These are phyloP conservation scores for Triplophysa tibetana DNA, from an alignment of 2,113 vertebrate genomes.

Conservation along the genomic window DNA sequence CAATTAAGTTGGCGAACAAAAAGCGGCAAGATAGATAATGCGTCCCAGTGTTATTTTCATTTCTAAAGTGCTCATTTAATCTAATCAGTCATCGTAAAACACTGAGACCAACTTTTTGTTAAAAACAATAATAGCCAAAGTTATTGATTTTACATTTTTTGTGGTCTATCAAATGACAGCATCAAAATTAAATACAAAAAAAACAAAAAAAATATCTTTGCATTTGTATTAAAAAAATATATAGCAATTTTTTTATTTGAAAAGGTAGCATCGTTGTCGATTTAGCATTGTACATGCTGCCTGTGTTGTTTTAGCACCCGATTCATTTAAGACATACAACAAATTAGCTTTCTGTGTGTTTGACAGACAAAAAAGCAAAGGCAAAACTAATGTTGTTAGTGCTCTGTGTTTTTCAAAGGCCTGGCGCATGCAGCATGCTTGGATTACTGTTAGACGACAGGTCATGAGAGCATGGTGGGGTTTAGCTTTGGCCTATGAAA, in stretches of 20 bases:
- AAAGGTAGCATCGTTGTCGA: no score
- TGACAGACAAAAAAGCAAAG: slow-evolving; percentile 1
- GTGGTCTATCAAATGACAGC: background rate
- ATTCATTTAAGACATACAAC: background rate
- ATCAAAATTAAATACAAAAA: background rate
- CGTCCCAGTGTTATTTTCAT: slow-evolving; percentile 24
- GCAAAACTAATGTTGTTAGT: slow-evolving; percentile 14
- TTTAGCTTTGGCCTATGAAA: slow-evolving; percentile 49
- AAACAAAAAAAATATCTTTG: no score
- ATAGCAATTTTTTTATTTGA: background rate
- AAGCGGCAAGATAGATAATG: slow-evolving; percentile 13
- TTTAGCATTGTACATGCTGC: no score
- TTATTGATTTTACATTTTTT: slow-evolving; percentile 10
- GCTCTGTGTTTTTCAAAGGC: slow-evolving; percentile 53
- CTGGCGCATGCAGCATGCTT: slow-evolving; percentile 52
- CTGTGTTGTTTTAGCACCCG: no score
- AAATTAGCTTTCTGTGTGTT: slow-evolving; percentile 7
- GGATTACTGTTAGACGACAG: slow-evolving; percentile 61
- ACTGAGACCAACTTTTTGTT: slow-evolving; percentile 10
- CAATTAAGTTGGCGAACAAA: slow-evolving; percentile 34
- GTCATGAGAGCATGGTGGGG: slow-evolving; percentile 54
- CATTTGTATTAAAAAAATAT: background rate
- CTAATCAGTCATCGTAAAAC: slow-evolving; percentile 7
- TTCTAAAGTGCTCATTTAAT: slow-evolving; percentile 25
- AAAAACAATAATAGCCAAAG: slow-evolving; percentile 1